A percentile compares a stretch with the other conserved stretches of the same genome.
Evolutionary conservation across 2,797 vertebrate species (phyloP).

Genomic region (Acipenser transmontanus): DNA sequence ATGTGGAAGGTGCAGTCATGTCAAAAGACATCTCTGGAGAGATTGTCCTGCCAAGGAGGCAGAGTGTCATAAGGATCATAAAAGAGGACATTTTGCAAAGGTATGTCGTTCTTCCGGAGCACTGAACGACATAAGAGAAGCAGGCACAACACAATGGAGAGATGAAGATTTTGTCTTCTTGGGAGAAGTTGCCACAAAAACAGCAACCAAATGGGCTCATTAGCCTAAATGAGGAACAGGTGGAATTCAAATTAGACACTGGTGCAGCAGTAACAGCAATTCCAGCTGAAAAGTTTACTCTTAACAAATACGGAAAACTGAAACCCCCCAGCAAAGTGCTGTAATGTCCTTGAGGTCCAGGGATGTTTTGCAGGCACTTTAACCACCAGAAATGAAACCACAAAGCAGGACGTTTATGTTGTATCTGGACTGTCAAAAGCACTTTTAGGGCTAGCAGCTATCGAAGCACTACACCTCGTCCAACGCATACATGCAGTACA

Average conservation of each 20-base stretch:
- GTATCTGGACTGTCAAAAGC: slow-evolving; percentile 11
- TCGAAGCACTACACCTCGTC: slow-evolving; percentile 11
- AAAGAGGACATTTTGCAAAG: slow-evolving; percentile 23
- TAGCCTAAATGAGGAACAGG: slow-evolving; percentile 14
- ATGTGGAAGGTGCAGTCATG: slow-evolving; percentile 16
- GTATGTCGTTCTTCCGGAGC: slow-evolving; percentile 5
- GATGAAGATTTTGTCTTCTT: slow-evolving; percentile 20
- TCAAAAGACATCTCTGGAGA: slow-evolving; percentile 10
- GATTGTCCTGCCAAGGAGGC: slow-evolving; percentile 22
- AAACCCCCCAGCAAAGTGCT: slow-evolving; percentile 7
- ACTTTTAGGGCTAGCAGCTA: slow-evolving; percentile 13
- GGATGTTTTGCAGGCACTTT: slow-evolving; percentile 9
- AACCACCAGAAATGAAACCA: not conserved
- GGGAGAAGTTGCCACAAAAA: slow-evolving; percentile 8
- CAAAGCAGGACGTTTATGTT: slow-evolving; percentile 19
- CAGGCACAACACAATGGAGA: not conserved
- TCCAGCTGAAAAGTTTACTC: slow-evolving; percentile 9
- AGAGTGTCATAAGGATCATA: slow-evolving; percentile 19
- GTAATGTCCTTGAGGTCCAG: slow-evolving; percentile 13
- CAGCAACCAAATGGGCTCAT: slow-evolving; percentile 4
- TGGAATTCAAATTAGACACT: slow-evolving; percentile 25
- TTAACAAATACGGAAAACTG: not conserved
- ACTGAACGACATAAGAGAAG: slow-evolving; percentile 13
- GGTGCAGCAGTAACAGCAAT: slow-evolving; percentile 17
- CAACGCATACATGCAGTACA: slow-evolving; percentile 14